Base-by-base conservation (phyloP, 2,113 vertebrate species). In the Leptodactylus fuscus region DNA sequence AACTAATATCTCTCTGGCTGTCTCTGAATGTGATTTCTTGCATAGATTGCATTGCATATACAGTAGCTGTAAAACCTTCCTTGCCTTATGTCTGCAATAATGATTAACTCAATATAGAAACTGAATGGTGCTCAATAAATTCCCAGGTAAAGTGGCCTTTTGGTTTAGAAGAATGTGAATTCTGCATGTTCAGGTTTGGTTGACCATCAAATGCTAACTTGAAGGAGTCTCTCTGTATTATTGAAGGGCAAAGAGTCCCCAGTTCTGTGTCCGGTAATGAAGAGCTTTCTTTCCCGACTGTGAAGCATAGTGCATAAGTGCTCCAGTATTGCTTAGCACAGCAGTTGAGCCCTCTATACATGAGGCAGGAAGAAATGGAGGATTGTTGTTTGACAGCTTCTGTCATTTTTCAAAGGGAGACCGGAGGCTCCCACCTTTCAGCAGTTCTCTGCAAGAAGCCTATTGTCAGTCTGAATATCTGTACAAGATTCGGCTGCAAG, bases 381-480 rank as follows among this genome's bases (percentile, higher is more conserved):
- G 38, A 65, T 27, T 8, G 29, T 44, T 18, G 34, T 32, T 46
- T 81, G 55, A 81, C 58, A 44, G 41, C 53, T 65, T 27, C 22
- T 60, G 51, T 80, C 22, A 18, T 65, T 78, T 80, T 46, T 81
- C 38, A n/a, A 15, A 16, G 46, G 34, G 32, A 41, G 60, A 67
- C 62, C n/a, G 10, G 15, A 24, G 15, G 44, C 71, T 36, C 18
- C 55, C 41, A 51, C 74, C 55, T 53, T 41, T 67, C 20, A 67
- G 58, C 48, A 27, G 12, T 32, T 67, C 58, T 62, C 34, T 38
- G 44, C 62, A 36, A 78, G 36, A 78, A 53, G 46, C 9, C 44
- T 65, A 9, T 65, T 85, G 75, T 85, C 83, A 55, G 46, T 58
- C 67, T 85, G 48, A 41, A 71, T 85, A 38, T 85, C 75, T 79